Percentiles rank a stretch among this genome's conserved stretches.
Evolutionary conservation across 2,113 vertebrate genomes (phyloP).

Genomic region (Herpailurus yagouaroundi): DNA sequence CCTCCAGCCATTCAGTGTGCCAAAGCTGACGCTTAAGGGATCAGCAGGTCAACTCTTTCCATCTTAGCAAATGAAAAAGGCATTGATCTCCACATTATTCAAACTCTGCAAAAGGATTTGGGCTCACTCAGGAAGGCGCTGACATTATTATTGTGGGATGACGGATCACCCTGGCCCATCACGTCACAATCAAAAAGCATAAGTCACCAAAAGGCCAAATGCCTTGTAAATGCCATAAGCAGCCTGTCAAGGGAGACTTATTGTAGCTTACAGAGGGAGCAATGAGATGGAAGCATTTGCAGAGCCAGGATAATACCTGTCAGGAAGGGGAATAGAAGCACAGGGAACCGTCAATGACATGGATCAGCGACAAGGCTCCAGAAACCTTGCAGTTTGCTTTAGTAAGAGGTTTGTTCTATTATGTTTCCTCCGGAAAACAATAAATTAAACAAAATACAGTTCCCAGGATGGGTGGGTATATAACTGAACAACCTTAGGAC

Average conservation of each 20-base stretch:
- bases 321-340: background rate
- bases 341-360: background rate
- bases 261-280: background rate
- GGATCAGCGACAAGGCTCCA: background rate
- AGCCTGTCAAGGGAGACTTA: conserved; percentile 41
- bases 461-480: background rate
- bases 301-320: background rate
- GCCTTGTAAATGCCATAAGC: conserved; percentile 10
- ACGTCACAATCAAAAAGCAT: conserved; percentile 36
- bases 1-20: background rate
- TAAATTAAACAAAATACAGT: conserved; percentile 33
- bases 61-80: conserved; percentile 50
- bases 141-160: conserved; percentile 58
- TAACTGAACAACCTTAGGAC: background rate
- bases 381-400: conserved; percentile 27
- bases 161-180: conserved; percentile 39
- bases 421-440: conserved; percentile 19
- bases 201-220: conserved; percentile 66
- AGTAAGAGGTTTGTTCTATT: conserved; percentile 7
- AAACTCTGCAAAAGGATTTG: background rate
- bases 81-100: conserved; percentile 50
- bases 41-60: conserved; percentile 34
- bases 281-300: background rate
- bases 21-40: background rate
- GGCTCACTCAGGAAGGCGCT: conserved; percentile 24